Percentiles rank a stretch among this genome's conserved stretches.
These are phyloP conservation scores for Apantesis nais DNA, from an alignment of 2,888 invertebrate genomes.

Conservation along the genomic window DNA sequence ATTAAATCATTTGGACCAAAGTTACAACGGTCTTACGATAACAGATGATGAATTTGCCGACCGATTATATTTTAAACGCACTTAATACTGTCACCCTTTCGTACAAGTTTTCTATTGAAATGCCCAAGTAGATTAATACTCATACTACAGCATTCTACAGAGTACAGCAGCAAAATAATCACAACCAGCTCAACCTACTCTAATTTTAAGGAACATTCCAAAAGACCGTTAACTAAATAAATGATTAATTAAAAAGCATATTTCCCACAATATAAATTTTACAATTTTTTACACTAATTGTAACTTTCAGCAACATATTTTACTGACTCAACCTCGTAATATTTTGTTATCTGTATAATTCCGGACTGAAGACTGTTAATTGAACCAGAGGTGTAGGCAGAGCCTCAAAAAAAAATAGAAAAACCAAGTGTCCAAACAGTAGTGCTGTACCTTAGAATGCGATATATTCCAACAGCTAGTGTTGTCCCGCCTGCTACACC, in stretches of 20 bases:
- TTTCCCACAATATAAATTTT: neutral
- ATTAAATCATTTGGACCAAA: neutral
- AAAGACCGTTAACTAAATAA: neutral
- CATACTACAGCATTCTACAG: neutral
- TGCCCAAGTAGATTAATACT: neutral
- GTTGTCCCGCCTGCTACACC: slow-evolving; percentile 58
- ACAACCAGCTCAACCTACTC: neutral
- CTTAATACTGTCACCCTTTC: neutral
- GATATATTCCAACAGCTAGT: slow-evolving; percentile 14
- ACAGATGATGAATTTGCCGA: neutral
- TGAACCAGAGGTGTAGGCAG: neutral
- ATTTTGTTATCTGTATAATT: neutral
- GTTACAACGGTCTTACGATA: neutral
- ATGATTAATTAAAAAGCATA: neutral
- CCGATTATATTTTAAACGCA: neutral
- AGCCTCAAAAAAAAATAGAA: neutral
- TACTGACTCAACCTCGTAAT: neutral
- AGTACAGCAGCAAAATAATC: neutral
- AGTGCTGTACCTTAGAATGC: neutral
- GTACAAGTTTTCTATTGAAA: neutral
- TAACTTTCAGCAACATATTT: no score
- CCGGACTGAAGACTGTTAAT: neutral
- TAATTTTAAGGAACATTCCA: neutral
- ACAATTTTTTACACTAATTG: neutral
- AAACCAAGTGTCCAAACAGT: neutral